A percentile compares a stretch with the other conserved stretches of the same genome.
These are phyloP conservation scores for Threskiornis aethiopicus DNA, from an alignment of 2,797 vertebrate species.

Conservation along the genomic window DNA sequence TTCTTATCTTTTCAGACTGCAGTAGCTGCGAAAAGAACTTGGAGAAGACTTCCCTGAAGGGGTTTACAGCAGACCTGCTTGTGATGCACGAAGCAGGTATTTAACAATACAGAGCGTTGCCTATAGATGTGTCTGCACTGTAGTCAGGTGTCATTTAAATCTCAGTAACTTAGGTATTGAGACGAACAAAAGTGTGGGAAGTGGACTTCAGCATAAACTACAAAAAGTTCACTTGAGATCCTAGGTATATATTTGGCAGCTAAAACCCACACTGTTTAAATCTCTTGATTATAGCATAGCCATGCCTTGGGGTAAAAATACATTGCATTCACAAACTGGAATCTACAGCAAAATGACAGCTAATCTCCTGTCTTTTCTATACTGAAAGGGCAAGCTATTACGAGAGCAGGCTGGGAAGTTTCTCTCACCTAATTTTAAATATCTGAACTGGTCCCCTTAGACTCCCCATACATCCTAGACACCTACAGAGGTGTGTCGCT, in stretches of 20 bases:
- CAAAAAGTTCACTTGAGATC: not conserved
- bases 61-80: not conserved
- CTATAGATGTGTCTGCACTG: not conserved
- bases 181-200: not conserved
- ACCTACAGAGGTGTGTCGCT: not conserved
- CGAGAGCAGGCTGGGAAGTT: not conserved
- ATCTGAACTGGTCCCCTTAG: not conserved
- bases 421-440: not conserved
- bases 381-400: not conserved
- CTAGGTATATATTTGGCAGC: not conserved
- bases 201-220: not conserved
- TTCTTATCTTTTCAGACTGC: not conserved
- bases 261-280: not conserved
- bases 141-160: not conserved
- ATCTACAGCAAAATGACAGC: not conserved
- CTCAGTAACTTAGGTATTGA: not conserved
- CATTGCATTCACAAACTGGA: not conserved
- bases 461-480: fast-evolving
- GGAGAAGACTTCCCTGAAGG: not conserved
- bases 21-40: not conserved
- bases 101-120: not conserved
- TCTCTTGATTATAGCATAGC: not conserved
- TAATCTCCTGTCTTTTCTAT: not conserved
- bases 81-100: not conserved
- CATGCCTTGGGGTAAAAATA: not conserved